Evolutionary conservation across 2,113 vertebrate genomes (phyloP).

Genomic region (Sylvietta virens): DNA sequence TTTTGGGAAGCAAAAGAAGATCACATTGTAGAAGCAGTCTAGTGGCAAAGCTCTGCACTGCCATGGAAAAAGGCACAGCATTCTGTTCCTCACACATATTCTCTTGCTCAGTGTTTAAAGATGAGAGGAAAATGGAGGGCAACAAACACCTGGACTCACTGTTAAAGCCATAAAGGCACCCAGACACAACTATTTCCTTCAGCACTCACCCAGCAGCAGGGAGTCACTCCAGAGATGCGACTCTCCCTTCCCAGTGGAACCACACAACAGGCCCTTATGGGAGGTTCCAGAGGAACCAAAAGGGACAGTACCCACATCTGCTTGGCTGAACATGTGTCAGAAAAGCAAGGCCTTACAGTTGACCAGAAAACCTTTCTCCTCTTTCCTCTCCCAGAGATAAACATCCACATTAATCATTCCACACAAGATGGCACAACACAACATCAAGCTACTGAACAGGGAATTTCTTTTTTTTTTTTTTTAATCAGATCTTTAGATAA

Average conservation of each 20-base stretch:
- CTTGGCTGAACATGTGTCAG: neutral
- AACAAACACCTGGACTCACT: neutral
- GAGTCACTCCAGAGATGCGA: neutral
- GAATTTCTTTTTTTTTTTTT: neutral
- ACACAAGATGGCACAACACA: neutral
- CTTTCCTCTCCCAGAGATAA: neutral
- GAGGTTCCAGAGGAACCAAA: neutral
- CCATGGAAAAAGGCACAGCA: neutral
- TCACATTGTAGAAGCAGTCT: neutral
- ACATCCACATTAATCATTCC: neutral
- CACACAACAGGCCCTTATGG: rapidly evolving
- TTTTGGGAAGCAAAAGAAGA: neutral
- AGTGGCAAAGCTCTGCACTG: neutral
- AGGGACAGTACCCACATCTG: neutral
- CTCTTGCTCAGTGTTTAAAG: neutral
- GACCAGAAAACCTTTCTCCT: neutral
- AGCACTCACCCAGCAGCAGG: neutral
- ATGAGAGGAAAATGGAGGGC: neutral
- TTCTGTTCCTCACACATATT: neutral
- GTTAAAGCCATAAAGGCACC: neutral
- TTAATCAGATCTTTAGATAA: neutral
- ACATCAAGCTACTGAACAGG: neutral
- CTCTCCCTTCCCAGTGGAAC: neutral
- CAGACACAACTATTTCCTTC: neutral
- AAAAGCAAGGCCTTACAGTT: neutral